These are phyloP conservation scores for Crax fasciolata DNA, from an alignment of 2,797 vertebrate genomes.

Conservation along the genomic window DNA sequence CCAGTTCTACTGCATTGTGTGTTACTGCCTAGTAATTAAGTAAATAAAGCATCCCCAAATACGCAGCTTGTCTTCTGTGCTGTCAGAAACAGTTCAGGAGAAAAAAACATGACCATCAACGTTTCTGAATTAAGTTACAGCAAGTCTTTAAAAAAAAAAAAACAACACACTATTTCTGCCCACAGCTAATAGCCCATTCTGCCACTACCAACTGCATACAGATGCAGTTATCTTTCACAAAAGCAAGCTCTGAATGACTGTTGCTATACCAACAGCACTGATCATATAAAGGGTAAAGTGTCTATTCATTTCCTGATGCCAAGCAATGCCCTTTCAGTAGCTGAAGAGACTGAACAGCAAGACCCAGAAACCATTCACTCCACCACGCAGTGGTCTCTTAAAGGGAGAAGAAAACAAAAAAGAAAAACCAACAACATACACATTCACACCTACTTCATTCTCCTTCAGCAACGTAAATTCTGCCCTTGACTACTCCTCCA, in stretches of 20 bases:
- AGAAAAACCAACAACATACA: background rate
- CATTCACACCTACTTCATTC: background rate
- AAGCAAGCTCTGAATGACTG: slow-evolving; percentile 38
- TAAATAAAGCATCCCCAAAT: background rate
- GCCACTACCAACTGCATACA: slow-evolving; percentile 23
- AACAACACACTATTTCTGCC: background rate
- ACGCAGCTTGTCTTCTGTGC: background rate
- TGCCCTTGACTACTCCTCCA: background rate
- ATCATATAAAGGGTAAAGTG: slow-evolving; percentile 34
- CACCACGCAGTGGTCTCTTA: background rate
- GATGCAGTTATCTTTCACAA: slow-evolving; percentile 7
- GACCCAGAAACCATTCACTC: slow-evolving; percentile 43
- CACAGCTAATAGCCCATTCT: background rate
- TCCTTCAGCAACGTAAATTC: background rate
- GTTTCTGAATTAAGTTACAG: slow-evolving; percentile 23
- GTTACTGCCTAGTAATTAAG: background rate
- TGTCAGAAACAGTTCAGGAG: background rate
- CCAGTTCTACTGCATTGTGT: background rate
- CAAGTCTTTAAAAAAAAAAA: background rate
- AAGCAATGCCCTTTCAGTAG: slow-evolving; percentile 33
- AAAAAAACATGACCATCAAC: background rate
- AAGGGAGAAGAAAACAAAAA: background rate
- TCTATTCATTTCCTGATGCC: slow-evolving; percentile 43
- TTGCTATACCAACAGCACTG: slow-evolving; percentile 58
- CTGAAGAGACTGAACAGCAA: slow-evolving; percentile 30